Evolutionary conservation across 2,113 vertebrate species (phyloP).

Genomic region (Xiphophorus hellerii): DNA sequence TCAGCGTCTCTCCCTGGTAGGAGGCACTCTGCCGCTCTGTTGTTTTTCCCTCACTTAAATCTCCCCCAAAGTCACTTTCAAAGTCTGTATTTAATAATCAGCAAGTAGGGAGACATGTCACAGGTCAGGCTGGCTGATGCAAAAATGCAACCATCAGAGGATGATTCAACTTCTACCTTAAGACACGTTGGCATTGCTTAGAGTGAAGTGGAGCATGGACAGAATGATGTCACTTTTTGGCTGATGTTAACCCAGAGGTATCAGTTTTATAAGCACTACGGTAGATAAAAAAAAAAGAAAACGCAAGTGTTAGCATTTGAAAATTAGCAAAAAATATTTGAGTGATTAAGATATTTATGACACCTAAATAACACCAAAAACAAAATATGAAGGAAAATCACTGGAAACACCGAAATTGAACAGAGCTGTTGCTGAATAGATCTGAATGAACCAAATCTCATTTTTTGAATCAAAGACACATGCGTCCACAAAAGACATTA

Average conservation of each 20-base stretch:
- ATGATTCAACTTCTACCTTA: slow-evolving; percentile 41
- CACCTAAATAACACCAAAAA: not conserved
- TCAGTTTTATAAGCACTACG: not conserved
- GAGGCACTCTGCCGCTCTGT: slow-evolving; percentile 53
- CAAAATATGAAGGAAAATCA: not conserved
- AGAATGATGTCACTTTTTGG: not conserved
- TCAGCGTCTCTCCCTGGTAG: slow-evolving; percentile 58
- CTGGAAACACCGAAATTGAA: not conserved
- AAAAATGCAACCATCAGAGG: slow-evolving; percentile 49
- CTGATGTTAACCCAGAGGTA: not conserved
- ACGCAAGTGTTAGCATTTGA: not conserved
- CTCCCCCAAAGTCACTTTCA: slow-evolving; percentile 71
- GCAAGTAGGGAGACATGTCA: slow-evolving; percentile 49
- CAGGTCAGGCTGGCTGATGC: slow-evolving; percentile 62
- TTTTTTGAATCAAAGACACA: not conserved
- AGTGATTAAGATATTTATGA: not conserved
- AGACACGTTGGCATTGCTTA: slow-evolving; percentile 6
- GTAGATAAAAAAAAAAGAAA: not conserved
- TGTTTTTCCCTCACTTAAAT: slow-evolving; percentile 51
- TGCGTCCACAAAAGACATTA: not conserved
- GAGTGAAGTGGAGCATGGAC: not conserved
- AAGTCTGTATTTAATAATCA: slow-evolving; percentile 62
- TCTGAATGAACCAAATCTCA: not conserved
- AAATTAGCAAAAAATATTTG: not conserved
- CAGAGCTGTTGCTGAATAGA: not conserved